Base-by-base conservation (phyloP, 2,888 invertebrate species). In the Ypsolopha scabrella region DNA sequence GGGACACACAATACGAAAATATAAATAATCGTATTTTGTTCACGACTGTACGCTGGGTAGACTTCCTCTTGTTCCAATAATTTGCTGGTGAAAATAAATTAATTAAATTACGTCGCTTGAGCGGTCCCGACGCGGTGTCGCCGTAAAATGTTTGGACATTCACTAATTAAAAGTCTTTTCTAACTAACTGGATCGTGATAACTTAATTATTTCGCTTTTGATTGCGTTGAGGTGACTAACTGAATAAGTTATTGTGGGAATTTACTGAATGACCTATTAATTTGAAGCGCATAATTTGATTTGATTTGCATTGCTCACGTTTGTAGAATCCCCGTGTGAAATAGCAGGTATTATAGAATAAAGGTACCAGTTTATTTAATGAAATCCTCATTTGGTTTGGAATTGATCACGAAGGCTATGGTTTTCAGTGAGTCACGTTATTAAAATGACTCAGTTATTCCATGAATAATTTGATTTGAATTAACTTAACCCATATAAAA, bases 1-100 rank as follows among this genome's bases (percentile, higher is more conserved):
- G 62, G 58, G 61, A 64, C 70, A 73, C 65, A 73, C 83, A 85
- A 85, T 72, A 79, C 70, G 65, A 68, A 74, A 80, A 81, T 80
- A 81, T 85, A 86, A 86, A 86, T 86, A 85, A 77, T 69, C 79
- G 71, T 76, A 80, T 85, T 83, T 81, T 77, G 80, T 76, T 74
- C 70, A 67, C 65, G 41, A 6, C 43, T 13, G 8, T 68, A 66
- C 80, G 82, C 76, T 80, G 67, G 75, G 78, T 71, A 80, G 82
- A 79, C 69, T 79, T 70, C 60, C 72, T 59, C 74, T 83, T 85
- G 80, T 85, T 76, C 70, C 60, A 55, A 64, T 82, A 82, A 85
- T 83, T 24, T 81, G 76, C 68, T 73, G 68, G 68, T 68, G 68
- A 63, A 73, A 81, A 77, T 79, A 75, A 51, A 46, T 81, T 80